A percentile compares a stretch with the other conserved stretches of the same genome.
Evolutionary conservation across 2,113 vertebrate genomes (phyloP).

Genomic region (Archilochus colubris): DNA sequence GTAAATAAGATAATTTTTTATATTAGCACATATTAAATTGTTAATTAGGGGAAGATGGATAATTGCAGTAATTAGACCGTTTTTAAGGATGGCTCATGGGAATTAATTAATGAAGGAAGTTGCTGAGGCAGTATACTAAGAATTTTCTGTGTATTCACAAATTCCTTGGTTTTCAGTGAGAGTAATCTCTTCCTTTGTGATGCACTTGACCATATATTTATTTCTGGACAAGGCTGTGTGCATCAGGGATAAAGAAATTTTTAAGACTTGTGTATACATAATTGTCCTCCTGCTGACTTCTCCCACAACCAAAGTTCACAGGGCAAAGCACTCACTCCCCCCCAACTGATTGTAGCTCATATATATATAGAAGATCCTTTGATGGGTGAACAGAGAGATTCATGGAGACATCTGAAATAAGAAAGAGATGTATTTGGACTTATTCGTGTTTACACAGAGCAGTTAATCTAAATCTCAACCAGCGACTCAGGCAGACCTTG

Average conservation of each 20-base stretch:
- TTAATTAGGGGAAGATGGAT: background rate
- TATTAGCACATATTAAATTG: background rate
- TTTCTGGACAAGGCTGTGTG: background rate
- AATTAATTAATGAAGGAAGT: background rate
- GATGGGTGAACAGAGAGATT: constrained; percentile 31
- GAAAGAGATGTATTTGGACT: constrained; percentile 3
- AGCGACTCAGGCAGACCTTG: background rate
- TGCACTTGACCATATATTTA: background rate
- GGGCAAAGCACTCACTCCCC: background rate
- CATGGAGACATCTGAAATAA: background rate
- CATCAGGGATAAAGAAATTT: background rate
- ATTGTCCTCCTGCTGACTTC: background rate
- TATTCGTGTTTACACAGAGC: constrained; percentile 12
- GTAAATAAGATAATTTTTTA: background rate
- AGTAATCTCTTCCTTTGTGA: background rate
- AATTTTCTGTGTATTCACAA: background rate
- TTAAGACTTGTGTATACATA: background rate
- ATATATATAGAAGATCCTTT: constrained; percentile 31
- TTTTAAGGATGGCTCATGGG: background rate
- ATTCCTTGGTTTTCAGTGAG: background rate
- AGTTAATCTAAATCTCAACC: constrained; percentile 2
- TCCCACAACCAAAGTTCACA: background rate
- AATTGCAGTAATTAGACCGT: background rate
- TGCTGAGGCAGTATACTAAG: background rate
- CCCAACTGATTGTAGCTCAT: background rate